Evolutionary conservation across 2,113 vertebrate species (phyloP), one percentile per base, ranked within the genome.

Genomic region (Chaenogobius annularis): DNA sequence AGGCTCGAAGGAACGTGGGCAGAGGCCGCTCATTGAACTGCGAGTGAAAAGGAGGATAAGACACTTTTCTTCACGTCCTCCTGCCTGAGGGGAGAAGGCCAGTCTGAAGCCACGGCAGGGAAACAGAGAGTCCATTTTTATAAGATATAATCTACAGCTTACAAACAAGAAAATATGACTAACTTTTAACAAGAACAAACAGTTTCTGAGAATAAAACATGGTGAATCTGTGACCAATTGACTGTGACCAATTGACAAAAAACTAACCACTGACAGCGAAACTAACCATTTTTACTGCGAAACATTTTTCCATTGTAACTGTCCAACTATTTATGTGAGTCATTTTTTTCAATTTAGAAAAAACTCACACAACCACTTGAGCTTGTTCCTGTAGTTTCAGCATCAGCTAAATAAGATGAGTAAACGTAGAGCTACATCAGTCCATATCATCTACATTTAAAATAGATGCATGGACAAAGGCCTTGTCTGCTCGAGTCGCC

Each of bases 1-100:
- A 10, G 72, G 77, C 73, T 81, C 72, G 22, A 54, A 71, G 76
- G 80, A 69, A 79, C 64, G 64, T 66, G 66, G 77, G 71, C 74
- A 75, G 72, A 43, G 20, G 54, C 74, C 69, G 75, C 56, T 71
- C 70, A 80, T 66, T 84, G 80, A 87, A 84, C 84, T 71, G 46
- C 72, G 76, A 83, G 74, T 66, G 52, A 52, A 40, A 47, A 8
- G 54, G 72, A 67, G 64, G 58, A 74, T 35, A 52, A 59, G 52
- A 55, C 48, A 55, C 55, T 69, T 66, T 73, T 66, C 66, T 64
- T 82, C 79, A 70, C 66, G 67, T 84, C 55, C 22, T 59, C 44
- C 68, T 72, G 66, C 67, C 61, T 61, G 72, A 70, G 67, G 62
- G 48, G 26, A 55, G 69, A 31, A 1, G 43, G 58, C 43, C 78